Evolutionary conservation across 2,113 vertebrate genomes (phyloP).

Genomic region (Atherinomorus stipes): DNA sequence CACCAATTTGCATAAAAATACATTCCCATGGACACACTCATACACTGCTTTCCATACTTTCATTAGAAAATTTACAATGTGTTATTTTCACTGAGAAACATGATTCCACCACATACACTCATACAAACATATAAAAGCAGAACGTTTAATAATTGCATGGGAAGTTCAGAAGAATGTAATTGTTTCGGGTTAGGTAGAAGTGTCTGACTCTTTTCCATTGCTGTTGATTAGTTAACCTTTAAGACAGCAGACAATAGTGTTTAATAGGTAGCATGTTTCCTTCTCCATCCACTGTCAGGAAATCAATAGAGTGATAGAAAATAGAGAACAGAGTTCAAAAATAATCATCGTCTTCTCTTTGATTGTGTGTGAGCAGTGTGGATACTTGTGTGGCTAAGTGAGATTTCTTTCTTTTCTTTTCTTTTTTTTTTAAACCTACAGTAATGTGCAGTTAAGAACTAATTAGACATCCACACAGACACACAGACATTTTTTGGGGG

Average conservation of each 20-base stretch:
- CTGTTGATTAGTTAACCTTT: constrained; percentile 74
- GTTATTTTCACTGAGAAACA: not conserved
- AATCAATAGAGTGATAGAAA: constrained; percentile 67
- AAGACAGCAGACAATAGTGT: constrained; percentile 54
- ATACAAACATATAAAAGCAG: not conserved
- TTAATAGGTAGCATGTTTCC: constrained; percentile 63
- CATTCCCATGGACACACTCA: not conserved
- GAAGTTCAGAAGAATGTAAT: constrained; percentile 29
- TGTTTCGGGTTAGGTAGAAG: constrained; percentile 20
- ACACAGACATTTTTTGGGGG: not conserved
- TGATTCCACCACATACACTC: not conserved
- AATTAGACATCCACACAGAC: not conserved
- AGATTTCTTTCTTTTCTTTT: not conserved
- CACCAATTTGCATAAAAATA: constrained; percentile 13
- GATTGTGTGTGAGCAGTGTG: constrained; percentile 12
- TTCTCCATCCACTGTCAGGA: constrained; percentile 56
- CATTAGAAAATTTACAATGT: not conserved
- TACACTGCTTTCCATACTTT: not conserved
- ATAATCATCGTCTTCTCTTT: constrained; percentile 31
- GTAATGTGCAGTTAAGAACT: not conserved
- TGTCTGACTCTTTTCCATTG: constrained; percentile 63
- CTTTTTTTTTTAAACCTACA: too few relatives aligned
- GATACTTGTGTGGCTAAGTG: not conserved
- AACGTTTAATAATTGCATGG: not conserved
- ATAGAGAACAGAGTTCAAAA: constrained; percentile 49